A percentile compares a stretch with the other conserved stretches of the same genome.
Conservation (phyloP, 1,140 invertebrate genomes). For the Eufriesea mexicana region DNA sequence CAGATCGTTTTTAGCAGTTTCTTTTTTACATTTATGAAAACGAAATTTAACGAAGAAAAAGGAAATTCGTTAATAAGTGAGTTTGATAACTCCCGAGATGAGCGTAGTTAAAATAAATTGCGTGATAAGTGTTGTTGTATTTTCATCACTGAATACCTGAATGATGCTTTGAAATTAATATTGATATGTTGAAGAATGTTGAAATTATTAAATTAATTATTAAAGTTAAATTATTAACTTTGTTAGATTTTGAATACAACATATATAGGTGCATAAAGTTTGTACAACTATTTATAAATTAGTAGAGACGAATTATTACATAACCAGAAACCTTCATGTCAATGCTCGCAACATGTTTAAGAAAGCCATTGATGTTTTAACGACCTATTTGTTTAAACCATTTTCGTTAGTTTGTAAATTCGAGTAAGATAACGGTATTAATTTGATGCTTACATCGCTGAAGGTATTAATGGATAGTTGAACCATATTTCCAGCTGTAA, state of each 20-base stretch:
- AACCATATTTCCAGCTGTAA: conserved; percentile 65
- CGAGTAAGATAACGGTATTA: no score
- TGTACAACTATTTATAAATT: not conserved
- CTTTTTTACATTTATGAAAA: no score
- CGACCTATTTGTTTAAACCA: conserved; percentile 28
- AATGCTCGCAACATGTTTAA: conserved; percentile 30
- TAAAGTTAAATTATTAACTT: not conserved
- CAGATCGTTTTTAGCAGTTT: no score
- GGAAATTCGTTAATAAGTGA: no score
- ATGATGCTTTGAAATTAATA: no score
- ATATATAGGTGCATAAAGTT: not conserved
- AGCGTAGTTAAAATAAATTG: no score
- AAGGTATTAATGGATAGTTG: conserved; percentile 62
- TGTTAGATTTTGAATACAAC: not conserved
- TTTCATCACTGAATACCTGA: no score
- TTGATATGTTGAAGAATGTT: not conserved
- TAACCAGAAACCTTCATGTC: not conserved
- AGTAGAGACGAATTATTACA: not conserved
- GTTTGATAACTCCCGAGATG: no score
- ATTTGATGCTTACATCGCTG: conserved; percentile 56
- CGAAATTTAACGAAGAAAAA: no score
- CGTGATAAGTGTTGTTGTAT: no score
- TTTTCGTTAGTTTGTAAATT: not conserved
- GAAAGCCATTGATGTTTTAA: conserved; percentile 51
- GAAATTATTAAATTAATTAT: not conserved